These are phyloP conservation scores for Characodon lateralis DNA, from an alignment of 2,797 vertebrate species.

Conservation along the genomic window DNA sequence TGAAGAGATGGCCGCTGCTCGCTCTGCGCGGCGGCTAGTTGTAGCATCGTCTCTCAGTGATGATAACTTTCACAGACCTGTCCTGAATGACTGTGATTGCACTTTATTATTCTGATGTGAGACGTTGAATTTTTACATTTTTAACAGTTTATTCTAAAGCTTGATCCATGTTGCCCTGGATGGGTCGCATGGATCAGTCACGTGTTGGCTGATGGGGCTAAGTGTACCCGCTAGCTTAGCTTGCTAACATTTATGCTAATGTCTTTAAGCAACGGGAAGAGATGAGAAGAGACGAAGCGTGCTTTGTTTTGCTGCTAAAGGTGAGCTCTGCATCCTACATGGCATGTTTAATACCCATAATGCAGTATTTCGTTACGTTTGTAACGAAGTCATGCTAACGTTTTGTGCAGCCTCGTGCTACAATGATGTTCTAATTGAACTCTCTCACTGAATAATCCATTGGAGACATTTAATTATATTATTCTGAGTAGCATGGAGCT, in stretches of 20 bases:
- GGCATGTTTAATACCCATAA: neutral
- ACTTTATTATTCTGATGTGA: slow-evolving; percentile 75
- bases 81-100: slow-evolving; percentile 82
- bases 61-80: slow-evolving; percentile 85
- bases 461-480: slow-evolving; percentile 44
- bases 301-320: neutral
- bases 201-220: slow-evolving; percentile 26
- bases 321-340: neutral
- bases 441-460: slow-evolving; percentile 72
- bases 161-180: fast-evolving
- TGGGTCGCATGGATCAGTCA: slow-evolving; percentile 16
- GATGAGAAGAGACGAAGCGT: neutral
- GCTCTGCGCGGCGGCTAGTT: neutral
- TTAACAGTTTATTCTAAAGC: fast-evolving
- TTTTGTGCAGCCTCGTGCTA: slow-evolving; percentile 41
- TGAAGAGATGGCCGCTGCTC: neutral
- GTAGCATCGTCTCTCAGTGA: slow-evolving; percentile 72
- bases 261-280: neutral
- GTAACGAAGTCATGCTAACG: too few species aligned
- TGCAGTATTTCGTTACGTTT: too few species aligned
- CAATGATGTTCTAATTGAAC: slow-evolving; percentile 73
- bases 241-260: neutral
- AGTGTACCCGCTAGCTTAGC: neutral
- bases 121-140: slow-evolving; percentile 22
- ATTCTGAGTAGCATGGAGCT: slow-evolving; percentile 66